Base-by-base conservation (phyloP, 2,888 invertebrate genomes). In the Altica lythri region DNA sequence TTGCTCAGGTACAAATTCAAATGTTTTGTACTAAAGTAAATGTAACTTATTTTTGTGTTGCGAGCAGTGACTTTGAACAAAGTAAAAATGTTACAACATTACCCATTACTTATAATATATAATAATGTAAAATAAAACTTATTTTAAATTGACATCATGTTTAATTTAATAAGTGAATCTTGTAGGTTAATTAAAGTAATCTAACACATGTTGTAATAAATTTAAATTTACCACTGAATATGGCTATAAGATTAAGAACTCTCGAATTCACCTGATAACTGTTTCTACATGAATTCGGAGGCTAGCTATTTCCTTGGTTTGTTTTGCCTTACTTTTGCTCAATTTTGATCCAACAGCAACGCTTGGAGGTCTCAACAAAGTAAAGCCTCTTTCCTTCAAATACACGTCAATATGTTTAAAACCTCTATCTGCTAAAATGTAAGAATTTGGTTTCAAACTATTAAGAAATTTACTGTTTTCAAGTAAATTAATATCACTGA, bases 401-500 rank as follows among this genome's bases (percentile, higher is more conserved):
- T 34, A 6, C 1, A 13, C 2, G 4, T 29, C 43, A 8, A 56
- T 22, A 16, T 56, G 35, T 16, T 52, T 56, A 13, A 56, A 52
- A 8, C 48, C 55, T 27, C 57, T 19, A 27, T 60, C 55, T 16
- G 61, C 61, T 42, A 59, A 35, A 6, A 61, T 42, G 27, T 27
- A 19, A n/a, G 22, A 10, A 1, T 46, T 48, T 3, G 13, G 16
- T 17, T 14, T 16, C 18, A 62, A 30, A 14, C 16, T 10, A 27
- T 55, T 38, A 16, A 60, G 27, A 45, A 48, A 58, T 17, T 35
- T 49, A 49, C 57, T 49, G 25, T 61, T 32, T 51, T 59, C 53
- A 3, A 55, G 37, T 27, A 59, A 37, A 3, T 71, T 17, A 17
- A 48, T 34, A 53, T 62, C 64, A n/a, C 46, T 40, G 12, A 32